phyloP scores from a whole-genome alignment of 2,888 invertebrate species.

The Dryococelus australis region DNA sequence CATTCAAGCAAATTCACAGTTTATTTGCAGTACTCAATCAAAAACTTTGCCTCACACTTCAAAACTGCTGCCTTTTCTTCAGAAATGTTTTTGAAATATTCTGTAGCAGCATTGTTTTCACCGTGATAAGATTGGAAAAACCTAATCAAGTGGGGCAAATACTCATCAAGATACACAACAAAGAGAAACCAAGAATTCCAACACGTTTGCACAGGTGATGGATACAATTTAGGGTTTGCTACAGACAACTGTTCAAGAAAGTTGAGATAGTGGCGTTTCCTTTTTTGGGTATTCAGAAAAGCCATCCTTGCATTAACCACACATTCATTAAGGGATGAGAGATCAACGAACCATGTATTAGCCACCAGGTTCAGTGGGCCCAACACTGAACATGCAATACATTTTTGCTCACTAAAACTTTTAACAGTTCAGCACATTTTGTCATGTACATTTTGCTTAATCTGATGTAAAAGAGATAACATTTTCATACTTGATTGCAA shows the following conservation, averaged over 20 bases:
- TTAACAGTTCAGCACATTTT: background rate
- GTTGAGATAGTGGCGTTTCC: background rate
- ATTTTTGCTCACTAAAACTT: background rate
- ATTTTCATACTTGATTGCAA: background rate
- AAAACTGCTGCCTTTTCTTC: too few species aligned
- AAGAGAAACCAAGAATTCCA: too few species aligned
- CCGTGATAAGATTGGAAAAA: too few species aligned
- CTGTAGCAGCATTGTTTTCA: too few species aligned
- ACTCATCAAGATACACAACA: too few species aligned
- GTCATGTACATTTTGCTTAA: background rate
- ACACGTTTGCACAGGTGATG: too few species aligned
- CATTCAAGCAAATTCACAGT: too few species aligned
- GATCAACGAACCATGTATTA: background rate
- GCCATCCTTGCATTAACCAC: background rate
- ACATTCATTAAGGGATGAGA: background rate
- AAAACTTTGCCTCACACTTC: too few species aligned
- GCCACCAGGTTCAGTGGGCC: background rate
- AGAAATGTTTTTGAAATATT: too few species aligned
- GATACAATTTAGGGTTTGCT: background rate
- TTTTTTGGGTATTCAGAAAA: background rate
- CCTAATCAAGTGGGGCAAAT: too few species aligned
- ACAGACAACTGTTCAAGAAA: background rate
- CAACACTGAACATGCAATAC: background rate
- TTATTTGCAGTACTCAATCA: too few species aligned
- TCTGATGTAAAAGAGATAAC: background rate